A percentile compares a stretch with the other conserved stretches of the same genome.
These are phyloP conservation scores for Coendou prehensilis DNA, from an alignment of 2,797 vertebrate genomes.

Conservation along the genomic window DNA sequence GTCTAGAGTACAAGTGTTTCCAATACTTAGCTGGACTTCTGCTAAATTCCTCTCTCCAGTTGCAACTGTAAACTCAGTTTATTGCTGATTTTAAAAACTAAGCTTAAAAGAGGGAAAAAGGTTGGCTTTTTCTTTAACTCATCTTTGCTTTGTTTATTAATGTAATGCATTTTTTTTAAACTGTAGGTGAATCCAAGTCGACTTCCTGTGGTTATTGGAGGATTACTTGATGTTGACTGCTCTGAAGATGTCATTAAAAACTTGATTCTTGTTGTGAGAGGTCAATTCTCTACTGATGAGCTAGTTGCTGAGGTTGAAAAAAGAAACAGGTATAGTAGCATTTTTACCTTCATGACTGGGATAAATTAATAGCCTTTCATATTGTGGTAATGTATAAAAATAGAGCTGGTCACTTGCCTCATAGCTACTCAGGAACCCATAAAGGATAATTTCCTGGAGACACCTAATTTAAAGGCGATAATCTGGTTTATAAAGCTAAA, in stretches of 20 bases:
- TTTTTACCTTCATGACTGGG: background rate
- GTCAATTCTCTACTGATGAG: slow-evolving; percentile 98
- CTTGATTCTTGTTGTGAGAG: slow-evolving; percentile 98
- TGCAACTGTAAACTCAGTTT: slow-evolving; percentile 45
- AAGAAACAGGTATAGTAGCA: slow-evolving; percentile 94
- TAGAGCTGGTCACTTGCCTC: background rate
- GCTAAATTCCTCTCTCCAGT: slow-evolving; percentile 19
- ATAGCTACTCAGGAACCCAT: background rate
- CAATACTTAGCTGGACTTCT: background rate
- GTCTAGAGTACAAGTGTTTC: background rate
- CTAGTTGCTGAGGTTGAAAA: slow-evolving; percentile 99
- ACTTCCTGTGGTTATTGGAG: slow-evolving; percentile 97
- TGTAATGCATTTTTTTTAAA: slow-evolving; percentile 40
- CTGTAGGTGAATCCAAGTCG: slow-evolving; percentile 97
- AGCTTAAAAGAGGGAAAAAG: slow-evolving; percentile 7
- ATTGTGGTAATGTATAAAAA: slow-evolving; percentile 6
- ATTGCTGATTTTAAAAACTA: slow-evolving; percentile 61
- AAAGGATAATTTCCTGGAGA: slow-evolving; percentile 23
- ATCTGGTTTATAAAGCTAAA: background rate
- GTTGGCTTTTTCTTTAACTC: background rate
- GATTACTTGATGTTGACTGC: slow-evolving; percentile 98
- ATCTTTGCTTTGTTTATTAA: slow-evolving; percentile 58
- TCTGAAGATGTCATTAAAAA: slow-evolving; percentile 99
- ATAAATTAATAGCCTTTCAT: background rate
- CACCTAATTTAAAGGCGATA: background rate